phyloP scores from a whole-genome alignment of 2,888 invertebrate genomes.

The Asteroscopus sphinx region DNA sequence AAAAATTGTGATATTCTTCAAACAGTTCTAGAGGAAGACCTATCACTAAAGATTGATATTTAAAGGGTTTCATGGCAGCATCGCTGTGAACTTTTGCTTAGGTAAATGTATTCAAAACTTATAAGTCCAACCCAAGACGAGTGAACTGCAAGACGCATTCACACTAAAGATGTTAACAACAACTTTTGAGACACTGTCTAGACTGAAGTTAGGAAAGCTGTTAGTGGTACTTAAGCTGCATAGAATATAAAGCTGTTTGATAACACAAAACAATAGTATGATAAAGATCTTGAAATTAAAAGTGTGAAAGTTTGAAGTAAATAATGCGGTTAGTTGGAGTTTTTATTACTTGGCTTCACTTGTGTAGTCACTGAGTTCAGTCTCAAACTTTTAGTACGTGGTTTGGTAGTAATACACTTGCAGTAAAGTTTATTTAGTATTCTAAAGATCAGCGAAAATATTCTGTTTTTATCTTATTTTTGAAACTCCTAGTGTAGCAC shows the following conservation, averaged over 20 bases:
- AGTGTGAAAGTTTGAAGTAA: background rate
- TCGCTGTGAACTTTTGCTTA: constrained; percentile 11
- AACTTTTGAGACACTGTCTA: constrained; percentile 38
- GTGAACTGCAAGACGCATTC: constrained; percentile 16
- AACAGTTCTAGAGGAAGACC: constrained; percentile 16
- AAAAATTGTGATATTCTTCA: constrained; percentile 41
- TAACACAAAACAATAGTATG: constrained; percentile 6
- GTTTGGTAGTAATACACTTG: too few relatives aligned
- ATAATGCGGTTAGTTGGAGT: background rate
- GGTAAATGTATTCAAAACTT: constrained; percentile 20
- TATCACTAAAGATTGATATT: constrained; percentile 20
- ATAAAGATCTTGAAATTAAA: background rate
- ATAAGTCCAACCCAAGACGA: constrained; percentile 1
- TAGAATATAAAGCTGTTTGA: constrained; percentile 13
- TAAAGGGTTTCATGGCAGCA: constrained; percentile 10
- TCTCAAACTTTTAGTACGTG: background rate
- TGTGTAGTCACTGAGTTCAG: background rate
- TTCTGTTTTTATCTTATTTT: too few relatives aligned
- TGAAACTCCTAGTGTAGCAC: too few relatives aligned
- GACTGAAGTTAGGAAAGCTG: constrained; percentile 29
- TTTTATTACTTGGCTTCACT: background rate
- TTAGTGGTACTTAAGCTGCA: constrained; percentile 2
- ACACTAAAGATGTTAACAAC: constrained; percentile 9
- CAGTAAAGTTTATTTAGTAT: too few relatives aligned
- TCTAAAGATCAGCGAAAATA: too few relatives aligned